Conservation (phyloP, 2,888 invertebrate genomes). For the Teleogryllus oceanicus region DNA sequence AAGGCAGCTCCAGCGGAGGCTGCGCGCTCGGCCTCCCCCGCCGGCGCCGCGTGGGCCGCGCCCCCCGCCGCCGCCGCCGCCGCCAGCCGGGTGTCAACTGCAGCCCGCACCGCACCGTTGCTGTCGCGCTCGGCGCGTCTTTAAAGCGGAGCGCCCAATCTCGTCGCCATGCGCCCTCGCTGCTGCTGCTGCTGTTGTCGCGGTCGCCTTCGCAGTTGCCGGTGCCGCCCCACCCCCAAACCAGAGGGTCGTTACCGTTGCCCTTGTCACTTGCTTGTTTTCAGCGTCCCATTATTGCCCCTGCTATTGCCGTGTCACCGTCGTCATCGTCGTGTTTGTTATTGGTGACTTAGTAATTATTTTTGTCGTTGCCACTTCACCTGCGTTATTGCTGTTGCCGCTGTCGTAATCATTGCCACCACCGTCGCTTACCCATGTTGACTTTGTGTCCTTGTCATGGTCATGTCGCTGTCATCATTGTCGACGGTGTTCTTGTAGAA, state of each 20-base stretch:
- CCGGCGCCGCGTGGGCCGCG: slow-evolving; percentile 28
- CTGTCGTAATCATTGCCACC: too few species aligned
- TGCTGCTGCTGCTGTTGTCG: background rate
- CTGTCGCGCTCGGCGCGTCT: background rate
- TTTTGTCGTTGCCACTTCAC: too few species aligned
- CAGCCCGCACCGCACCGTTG: background rate
- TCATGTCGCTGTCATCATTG: too few species aligned
- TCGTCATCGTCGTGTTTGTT: too few species aligned
- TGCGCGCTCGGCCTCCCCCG: background rate
- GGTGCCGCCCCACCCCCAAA: background rate
- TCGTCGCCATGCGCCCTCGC: background rate
- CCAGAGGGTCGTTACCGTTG: background rate
- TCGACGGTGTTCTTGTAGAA: too few species aligned
- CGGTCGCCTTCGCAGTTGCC: background rate
- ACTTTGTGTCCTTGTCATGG: too few species aligned
- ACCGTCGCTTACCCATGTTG: too few species aligned
- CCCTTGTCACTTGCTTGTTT: background rate
- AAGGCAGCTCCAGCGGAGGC: background rate
- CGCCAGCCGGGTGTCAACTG: slow-evolving; percentile 12
- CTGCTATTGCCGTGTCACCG: too few species aligned
- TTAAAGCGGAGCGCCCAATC: background rate
- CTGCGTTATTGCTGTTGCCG: too few species aligned
- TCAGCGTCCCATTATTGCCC: too few species aligned
- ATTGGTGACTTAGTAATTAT: too few species aligned
- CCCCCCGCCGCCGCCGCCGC: slow-evolving; percentile 28